These are phyloP conservation scores for Cherax quadricarinatus DNA, from an alignment of 1,140 invertebrate species.

Conservation along the genomic window DNA sequence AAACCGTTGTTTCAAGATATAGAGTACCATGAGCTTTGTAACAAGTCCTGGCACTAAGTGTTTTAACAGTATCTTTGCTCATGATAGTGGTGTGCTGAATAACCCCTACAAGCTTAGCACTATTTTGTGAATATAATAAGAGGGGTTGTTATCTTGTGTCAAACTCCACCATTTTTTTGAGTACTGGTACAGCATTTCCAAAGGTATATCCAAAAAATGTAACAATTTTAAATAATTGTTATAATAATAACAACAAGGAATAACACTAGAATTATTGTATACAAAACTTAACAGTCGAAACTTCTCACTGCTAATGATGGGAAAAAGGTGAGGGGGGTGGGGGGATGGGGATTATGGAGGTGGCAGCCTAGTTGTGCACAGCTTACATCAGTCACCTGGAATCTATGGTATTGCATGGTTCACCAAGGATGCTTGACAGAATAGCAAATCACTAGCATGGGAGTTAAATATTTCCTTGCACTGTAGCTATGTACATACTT, in stretches of 20 bases:
- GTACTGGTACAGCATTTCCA: background rate
- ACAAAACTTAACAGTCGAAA: background rate
- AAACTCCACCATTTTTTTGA: background rate
- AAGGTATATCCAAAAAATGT: background rate
- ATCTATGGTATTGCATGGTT: background rate
- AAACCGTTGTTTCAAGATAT: no score
- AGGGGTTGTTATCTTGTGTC: background rate
- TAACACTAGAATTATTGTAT: background rate
- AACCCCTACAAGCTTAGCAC: no score
- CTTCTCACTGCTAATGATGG: background rate
- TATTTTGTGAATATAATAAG: no score
- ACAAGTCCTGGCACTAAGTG: no score
- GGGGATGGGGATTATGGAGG: background rate
- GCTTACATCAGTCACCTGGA: background rate
- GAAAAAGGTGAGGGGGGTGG: no score
- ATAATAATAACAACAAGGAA: background rate
- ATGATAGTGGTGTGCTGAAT: no score
- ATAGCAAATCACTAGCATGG: background rate
- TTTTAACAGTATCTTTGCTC: no score
- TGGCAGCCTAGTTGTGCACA: background rate
- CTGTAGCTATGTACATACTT: background rate
- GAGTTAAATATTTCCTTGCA: background rate
- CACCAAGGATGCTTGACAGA: background rate
- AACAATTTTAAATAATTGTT: background rate
- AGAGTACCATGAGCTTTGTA: no score